phyloP scores from a whole-genome alignment of 2,113 vertebrate genomes.

The Paedocypris sp. region DNA sequence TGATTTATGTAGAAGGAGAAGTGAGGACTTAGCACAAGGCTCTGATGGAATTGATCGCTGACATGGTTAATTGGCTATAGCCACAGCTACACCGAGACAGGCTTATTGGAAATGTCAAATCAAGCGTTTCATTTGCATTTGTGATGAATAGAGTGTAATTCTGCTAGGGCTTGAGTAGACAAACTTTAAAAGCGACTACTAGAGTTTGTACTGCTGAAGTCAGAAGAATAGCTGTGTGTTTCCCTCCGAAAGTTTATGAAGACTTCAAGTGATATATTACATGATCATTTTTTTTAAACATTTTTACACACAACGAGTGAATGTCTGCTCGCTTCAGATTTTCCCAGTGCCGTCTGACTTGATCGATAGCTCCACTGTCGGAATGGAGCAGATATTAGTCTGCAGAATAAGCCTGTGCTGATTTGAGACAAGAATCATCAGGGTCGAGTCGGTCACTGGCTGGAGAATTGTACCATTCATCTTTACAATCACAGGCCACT shows the following conservation, averaged over 20 bases:
- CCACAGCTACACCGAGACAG: constrained; percentile 56
- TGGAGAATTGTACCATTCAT: constrained; percentile 13
- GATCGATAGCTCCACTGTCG: background rate
- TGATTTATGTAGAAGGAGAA: constrained; percentile 64
- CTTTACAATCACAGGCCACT: background rate
- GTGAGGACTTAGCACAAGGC: constrained; percentile 51
- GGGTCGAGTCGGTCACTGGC: background rate
- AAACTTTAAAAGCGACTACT: constrained; percentile 34
- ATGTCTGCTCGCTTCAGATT: no score
- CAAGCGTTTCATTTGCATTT: constrained; percentile 62
- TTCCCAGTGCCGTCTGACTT: background rate
- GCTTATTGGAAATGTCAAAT: constrained; percentile 70
- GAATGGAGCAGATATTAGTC: background rate
- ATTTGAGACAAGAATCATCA: constrained; percentile 21
- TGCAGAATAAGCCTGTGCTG: background rate
- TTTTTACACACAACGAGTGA: no score
- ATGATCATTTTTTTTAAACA: no score
- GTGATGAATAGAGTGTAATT: constrained; percentile 58
- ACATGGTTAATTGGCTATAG: constrained; percentile 66
- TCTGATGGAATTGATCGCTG: constrained; percentile 63
- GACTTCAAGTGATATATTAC: no score
- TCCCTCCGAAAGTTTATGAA: constrained; percentile 6
- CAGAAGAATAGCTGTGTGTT: constrained; percentile 50
- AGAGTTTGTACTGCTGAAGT: constrained; percentile 37
- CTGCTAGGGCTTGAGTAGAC: constrained; percentile 52